Evolutionary conservation across 2,888 invertebrate genomes (phyloP), one percentile per base, ranked within the genome.

Genomic region (Peribatodes rhomboidaria): DNA sequence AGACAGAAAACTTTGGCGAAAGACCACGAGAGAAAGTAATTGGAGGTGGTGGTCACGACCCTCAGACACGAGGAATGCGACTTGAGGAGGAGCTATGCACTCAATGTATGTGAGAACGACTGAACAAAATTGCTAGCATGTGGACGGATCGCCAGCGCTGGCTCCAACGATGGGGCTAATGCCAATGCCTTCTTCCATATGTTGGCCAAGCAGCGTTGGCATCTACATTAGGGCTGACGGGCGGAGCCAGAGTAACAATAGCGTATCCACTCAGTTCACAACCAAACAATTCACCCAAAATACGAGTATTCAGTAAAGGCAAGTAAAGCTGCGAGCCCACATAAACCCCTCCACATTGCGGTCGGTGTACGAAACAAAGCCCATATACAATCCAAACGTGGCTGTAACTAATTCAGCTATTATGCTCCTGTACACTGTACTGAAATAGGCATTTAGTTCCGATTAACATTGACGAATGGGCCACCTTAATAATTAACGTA

Each of bases 391-490:
- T 56, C 55, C 64, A 35, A 53, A 57, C 35, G 46, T 18, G 35
- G 41, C 55, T 55, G 53, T 59, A 59, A 64, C 65, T 65, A 65
- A 65, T 65, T 65, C 65, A 54, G 35, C 64, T 55, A 55, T 60
- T 49, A 44, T 46, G 39, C 58, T 46, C 20, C 33, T 41, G 47
- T 58, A 60, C 55, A 50, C 39, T 67, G 64, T 68, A 57, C 73
- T 73, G 68, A 75, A 74, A 72, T 71, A 78, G 70, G 74, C 71
- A 71, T 74, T 61, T 69, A 74, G 72, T 80, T 80, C 72, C 77
- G 68, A 78, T 79, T 75, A 74, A 73, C 75, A 69, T 72, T 78
- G 80, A 80, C 73, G 73, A 75, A 81, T 79, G 72, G 77, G 41
- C 72, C 71, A 72, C 77, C 74, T 79, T 66, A 73, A 76, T 74